Base-by-base conservation (phyloP, 1,140 invertebrate genomes). In the Drosophila truncata region DNA sequence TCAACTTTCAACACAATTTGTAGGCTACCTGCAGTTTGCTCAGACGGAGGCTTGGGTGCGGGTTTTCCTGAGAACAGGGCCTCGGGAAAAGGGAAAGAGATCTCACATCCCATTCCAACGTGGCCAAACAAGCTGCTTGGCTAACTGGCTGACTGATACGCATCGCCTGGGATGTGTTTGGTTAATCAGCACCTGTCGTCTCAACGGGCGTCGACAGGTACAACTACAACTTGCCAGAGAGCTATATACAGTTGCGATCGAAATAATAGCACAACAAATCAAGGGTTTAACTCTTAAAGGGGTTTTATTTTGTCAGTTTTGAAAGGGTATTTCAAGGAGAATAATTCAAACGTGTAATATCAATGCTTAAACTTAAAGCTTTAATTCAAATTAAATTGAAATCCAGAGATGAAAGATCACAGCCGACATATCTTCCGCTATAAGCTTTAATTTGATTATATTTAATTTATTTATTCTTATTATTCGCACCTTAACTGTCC, bases 81-180 rank as follows among this genome's bases (percentile, higher is more conserved):
- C 42, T 44, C 31, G 58, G 25, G 46, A 42, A 42, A 54, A 54
- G 18, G 50, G 31, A 69, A 49, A 49, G n/a, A 31, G 60, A 69
- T 64, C 46, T 46, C 63, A 23, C 57, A 69, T 49, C 39, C 31
- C 61, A 37, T 47, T n/a, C 49, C 41, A 27, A 20, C 52, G 42
- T 46, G 44, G 31, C 66, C 52, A 72, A 73, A 73, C 67, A 73
- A 73, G 55, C 58, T 76, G 82, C 83, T 83, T 83, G 82, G 75
- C 84, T 80, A 87, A 85, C 82, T 88, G 85, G 67, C 84, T 87
- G 84, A 88, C 84, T 84, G 84, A 87, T 87, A 87, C 84, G 84
- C 84, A 87, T 87, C 83, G 77, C 83, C 44, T 70, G 63, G 80
- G 63, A 84, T 90, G 80, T 88, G 80, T 87, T 87, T 84, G 84